phyloP scores from a whole-genome alignment of 2,113 vertebrate species.

The Mormoops blainvillei region DNA sequence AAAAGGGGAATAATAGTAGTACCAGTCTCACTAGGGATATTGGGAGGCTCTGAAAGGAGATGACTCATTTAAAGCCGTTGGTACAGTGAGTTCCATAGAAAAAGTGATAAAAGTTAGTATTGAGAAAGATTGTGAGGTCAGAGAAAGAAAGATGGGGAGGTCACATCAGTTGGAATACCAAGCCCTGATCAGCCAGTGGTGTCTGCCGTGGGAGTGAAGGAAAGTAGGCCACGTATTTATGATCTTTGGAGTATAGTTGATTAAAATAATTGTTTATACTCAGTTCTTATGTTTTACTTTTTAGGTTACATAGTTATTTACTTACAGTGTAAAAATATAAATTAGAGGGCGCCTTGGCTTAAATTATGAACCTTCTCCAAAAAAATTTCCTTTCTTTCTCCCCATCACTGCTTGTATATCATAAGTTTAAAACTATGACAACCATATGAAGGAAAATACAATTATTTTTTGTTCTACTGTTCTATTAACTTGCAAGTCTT shows the following conservation, averaged over 20 bases:
- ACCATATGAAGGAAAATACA: not conserved
- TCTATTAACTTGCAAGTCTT: slow-evolving; percentile 1
- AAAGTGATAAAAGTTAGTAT: not conserved
- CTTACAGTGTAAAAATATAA: not conserved
- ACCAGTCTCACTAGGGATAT: not conserved
- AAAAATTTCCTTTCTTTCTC: not conserved
- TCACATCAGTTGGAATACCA: not conserved
- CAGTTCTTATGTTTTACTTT: not conserved
- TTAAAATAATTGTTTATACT: slow-evolving; percentile 5
- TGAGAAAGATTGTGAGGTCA: not conserved
- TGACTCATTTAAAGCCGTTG: not conserved
- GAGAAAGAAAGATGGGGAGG: not conserved
- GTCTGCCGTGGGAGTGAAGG: not conserved
- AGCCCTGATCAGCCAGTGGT: not conserved
- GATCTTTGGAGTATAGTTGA: not conserved
- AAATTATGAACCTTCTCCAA: not conserved
- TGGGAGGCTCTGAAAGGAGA: not conserved
- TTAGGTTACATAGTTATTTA: not conserved
- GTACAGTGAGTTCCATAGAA: not conserved
- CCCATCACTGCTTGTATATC: not conserved
- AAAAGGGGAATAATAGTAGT: not conserved
- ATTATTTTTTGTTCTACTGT: not conserved
- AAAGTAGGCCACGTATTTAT: not conserved
- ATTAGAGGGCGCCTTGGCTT: not conserved
- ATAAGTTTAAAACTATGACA: not conserved